A percentile compares a stretch with the other conserved stretches of the same genome.
Evolutionary conservation across 2,113 vertebrate species (phyloP).

Genomic region (Steatornis caripensis): DNA sequence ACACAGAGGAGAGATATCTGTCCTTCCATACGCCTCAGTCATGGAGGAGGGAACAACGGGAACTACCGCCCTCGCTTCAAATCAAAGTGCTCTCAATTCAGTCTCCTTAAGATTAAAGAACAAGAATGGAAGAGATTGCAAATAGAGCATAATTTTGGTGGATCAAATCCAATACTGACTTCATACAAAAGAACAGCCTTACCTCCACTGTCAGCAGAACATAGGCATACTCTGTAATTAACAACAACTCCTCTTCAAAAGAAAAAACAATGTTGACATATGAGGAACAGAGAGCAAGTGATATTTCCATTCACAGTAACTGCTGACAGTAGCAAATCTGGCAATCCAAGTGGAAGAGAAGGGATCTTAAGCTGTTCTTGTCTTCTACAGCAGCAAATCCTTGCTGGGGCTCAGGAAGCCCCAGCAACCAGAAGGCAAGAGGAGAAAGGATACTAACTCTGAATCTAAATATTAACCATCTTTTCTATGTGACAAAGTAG

Average conservation of each 20-base stretch:
- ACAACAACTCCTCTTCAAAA: background rate
- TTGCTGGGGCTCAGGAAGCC: background rate
- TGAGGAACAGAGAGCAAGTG: conserved; percentile 6
- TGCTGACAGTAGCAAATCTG: conserved; percentile 10
- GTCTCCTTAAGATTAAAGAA: background rate
- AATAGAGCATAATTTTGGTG: background rate
- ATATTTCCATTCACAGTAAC: background rate
- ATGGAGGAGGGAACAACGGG: background rate
- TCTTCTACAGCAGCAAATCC: background rate
- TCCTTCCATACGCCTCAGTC: background rate
- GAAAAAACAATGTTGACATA: background rate
- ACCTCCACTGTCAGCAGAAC: background rate
- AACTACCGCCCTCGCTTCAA: background rate
- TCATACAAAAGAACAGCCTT: background rate
- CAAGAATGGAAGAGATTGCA: background rate
- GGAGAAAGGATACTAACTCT: background rate
- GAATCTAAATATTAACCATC: background rate
- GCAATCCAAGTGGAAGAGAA: background rate
- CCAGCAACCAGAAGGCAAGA: background rate
- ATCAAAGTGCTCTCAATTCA: background rate
- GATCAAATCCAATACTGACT: background rate
- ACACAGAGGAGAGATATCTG: background rate
- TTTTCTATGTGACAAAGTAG: background rate
- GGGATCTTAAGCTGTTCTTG: background rate
- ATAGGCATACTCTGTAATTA: conserved; percentile 10